phyloP scores from a whole-genome alignment of 2,888 invertebrate species.

The Ceratothoa steindachneri region DNA sequence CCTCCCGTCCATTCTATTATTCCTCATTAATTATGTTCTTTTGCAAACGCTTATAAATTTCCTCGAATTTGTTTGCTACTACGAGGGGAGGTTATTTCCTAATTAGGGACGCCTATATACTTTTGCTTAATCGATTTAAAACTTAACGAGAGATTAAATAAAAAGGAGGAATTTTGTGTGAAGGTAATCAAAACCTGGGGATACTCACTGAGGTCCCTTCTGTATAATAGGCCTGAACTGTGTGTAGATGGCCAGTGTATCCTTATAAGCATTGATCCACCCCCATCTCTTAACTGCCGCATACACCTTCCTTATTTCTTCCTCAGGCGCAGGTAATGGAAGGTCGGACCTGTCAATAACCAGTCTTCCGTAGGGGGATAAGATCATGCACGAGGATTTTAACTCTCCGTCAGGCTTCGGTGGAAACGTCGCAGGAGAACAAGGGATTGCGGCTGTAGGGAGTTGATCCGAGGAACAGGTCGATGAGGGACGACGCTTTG shows the following conservation, averaged over 20 bases:
- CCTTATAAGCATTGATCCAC: conserved; percentile 16
- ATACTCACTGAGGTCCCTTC: conserved; percentile 45
- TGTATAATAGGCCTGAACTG: conserved; percentile 41
- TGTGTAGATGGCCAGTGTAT: conserved; percentile 40
- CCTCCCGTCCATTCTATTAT: no score
- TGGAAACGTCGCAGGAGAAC: no score
- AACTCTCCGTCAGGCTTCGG: background rate
- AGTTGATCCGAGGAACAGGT: background rate
- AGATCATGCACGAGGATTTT: conserved; percentile 28
- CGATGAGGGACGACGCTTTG: background rate
- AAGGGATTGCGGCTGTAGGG: background rate
- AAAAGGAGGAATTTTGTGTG: no score
- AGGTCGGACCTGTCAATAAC: conserved; percentile 38
- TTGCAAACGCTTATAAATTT: no score
- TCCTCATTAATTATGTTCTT: no score
- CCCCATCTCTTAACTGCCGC: conserved; percentile 37
- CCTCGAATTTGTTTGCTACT: no score
- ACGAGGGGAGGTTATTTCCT: no score
- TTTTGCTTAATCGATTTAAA: no score
- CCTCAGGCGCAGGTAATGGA: conserved; percentile 31
- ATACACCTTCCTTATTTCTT: conserved; percentile 34
- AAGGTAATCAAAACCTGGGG: no score
- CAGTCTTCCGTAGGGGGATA: conserved; percentile 34
- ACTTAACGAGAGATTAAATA: no score
- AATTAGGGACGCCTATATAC: no score